Base-by-base conservation (phyloP, 2,888 invertebrate genomes). In the Biston stratarius region DNA sequence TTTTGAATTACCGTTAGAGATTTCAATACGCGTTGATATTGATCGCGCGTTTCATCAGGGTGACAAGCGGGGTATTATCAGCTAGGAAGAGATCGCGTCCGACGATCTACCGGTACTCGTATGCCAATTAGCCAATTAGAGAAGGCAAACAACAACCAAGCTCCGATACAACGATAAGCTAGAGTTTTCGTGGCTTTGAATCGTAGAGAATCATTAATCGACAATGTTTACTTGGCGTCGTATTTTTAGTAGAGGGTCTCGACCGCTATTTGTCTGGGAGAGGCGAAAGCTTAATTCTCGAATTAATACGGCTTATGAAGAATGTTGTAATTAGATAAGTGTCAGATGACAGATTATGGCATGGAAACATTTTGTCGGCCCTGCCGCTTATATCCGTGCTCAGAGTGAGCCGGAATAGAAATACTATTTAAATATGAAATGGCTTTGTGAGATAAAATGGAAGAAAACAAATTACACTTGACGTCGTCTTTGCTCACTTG, bases 101-200 rank as follows among this genome's bases (percentile, higher is more conserved):
- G 80, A 81, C 79, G 89, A 91, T 90, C 88, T 89, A 89, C 88
- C 89, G 87, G 81, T 76, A 71, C 79, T 82, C 85, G 91, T 91
- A 91, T 91, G 90, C 92, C 93, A 94, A 94, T 94, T 94, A 93
- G 92, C 92, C 91, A 93, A 93, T 93, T 93, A 94, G 92, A 92
- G 90, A 83, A 81, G 80, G 82, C 85, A 83, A 87, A 90, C 90
- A 90, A 87, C 87, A 83, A 65, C 59, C 51, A 47, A 51, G 60
- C 63, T 61, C 51, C 51, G 67, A 68, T 67, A 70, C 81, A 79
- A 72, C 76, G 76, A 77, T 75, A 75, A 69, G 72, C 71, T 67
- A 72, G 76, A 60, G 74, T 78, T 78, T 77, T 80, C 78, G 78
- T 77, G 78, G 78, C 77, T 73, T 68, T 73, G 69, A 59, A 59